Percentiles rank a stretch among this genome's conserved stretches.
Evolutionary conservation across 2,888 invertebrate species (phyloP).

Genomic region (Lasioglossum malachurum): DNA sequence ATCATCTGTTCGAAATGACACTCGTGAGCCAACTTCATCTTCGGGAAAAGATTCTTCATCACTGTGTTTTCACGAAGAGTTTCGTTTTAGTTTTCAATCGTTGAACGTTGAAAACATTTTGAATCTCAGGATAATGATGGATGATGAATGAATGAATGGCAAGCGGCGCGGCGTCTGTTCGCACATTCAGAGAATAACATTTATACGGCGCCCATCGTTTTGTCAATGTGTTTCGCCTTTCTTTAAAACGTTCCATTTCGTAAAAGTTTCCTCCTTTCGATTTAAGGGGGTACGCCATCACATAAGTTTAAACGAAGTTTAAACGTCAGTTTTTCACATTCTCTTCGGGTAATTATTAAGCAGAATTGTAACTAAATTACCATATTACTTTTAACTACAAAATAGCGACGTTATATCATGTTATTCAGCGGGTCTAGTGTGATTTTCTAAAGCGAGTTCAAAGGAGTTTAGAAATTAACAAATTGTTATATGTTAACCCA

Average conservation of each 20-base stretch:
- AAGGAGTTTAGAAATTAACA: not conserved
- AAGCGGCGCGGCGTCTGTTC: slow-evolving; percentile 6
- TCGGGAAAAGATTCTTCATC: not conserved
- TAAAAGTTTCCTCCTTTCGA: not conserved
- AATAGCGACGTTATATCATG: not conserved
- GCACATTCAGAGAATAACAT: not conserved
- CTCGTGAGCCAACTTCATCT: not conserved
- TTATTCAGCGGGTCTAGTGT: not conserved
- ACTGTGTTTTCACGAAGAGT: not conserved
- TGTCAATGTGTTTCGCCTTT: not conserved
- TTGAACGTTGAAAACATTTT: slow-evolving; percentile 53
- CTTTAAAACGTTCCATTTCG: slow-evolving; percentile 21
- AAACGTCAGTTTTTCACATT: not conserved
- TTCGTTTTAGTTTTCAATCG: slow-evolving; percentile 19
- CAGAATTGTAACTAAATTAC: not conserved
- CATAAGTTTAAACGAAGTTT: not conserved
- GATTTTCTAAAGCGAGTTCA: not conserved
- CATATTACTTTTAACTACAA: not conserved
- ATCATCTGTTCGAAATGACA: not conserved
- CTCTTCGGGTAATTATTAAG: not conserved
- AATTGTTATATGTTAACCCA: not conserved
- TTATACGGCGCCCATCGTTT: not conserved
- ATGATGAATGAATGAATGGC: slow-evolving; percentile 26
- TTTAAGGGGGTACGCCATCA: not conserved
- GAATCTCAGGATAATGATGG: slow-evolving; percentile 67